phyloP scores from a whole-genome alignment of 2,113 vertebrate species.

The Strix uralensis region DNA sequence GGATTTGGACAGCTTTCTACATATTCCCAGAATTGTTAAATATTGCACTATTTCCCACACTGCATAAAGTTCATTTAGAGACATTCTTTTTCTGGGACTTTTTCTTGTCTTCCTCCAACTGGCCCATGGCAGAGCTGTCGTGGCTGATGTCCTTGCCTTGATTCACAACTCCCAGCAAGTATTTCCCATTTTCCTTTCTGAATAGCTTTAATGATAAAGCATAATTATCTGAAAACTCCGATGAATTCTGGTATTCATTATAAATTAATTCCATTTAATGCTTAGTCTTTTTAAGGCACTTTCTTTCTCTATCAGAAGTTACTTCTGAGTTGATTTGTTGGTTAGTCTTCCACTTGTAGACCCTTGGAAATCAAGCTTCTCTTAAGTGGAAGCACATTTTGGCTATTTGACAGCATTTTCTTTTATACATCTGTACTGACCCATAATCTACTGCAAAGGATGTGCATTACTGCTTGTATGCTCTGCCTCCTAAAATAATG shows the following conservation, averaged over 20 bases:
- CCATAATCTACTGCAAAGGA: not conserved
- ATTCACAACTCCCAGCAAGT: not conserved
- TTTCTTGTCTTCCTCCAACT: constrained; percentile 6
- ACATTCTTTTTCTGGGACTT: not conserved
- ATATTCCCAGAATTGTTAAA: constrained; percentile 48
- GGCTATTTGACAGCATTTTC: not conserved
- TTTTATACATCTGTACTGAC: not conserved
- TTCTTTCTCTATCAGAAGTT: not conserved
- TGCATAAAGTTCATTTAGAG: constrained; percentile 28
- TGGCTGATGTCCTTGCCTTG: not conserved
- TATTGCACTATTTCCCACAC: not conserved
- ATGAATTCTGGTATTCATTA: not conserved
- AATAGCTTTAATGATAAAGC: constrained; percentile 12
- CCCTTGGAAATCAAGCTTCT: not conserved
- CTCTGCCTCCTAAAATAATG: not conserved
- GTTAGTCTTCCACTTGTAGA: not conserved
- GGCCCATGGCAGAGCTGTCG: constrained; percentile 16
- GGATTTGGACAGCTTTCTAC: not conserved
- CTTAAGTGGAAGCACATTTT: not conserved
- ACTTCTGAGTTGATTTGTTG: not conserved
- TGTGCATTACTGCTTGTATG: not conserved
- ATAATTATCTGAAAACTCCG: not conserved
- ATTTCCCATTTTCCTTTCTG: not conserved
- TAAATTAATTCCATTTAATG: not conserved
- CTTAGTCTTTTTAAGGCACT: not conserved